Evolutionary conservation across 2,888 invertebrate species (phyloP).

Genomic region (Trypoxylon attenuatum): DNA sequence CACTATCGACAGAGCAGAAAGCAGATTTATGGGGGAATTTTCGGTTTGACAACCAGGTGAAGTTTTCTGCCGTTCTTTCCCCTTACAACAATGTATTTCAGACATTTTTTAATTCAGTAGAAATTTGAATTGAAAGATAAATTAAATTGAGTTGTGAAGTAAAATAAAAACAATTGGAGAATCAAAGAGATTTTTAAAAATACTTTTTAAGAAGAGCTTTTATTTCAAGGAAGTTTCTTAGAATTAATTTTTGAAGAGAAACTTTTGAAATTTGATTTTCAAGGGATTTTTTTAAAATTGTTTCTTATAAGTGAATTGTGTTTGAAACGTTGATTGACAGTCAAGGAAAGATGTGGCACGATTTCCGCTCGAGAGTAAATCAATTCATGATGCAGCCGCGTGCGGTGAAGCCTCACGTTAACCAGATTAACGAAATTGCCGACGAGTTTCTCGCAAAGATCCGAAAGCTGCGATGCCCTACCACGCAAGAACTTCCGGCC

Average conservation of each 20-base stretch:
- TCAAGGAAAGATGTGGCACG: constrained; percentile 91
- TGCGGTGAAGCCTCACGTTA: constrained; percentile 85
- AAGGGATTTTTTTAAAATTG: constrained; percentile 3
- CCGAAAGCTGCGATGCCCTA: constrained; percentile 73
- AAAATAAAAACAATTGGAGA: no score
- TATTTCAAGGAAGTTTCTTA: no score
- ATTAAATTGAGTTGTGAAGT: no score
- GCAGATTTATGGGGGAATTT: constrained; percentile 69
- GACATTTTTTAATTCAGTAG: no score
- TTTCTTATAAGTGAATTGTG: background rate
- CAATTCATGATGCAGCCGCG: constrained; percentile 88
- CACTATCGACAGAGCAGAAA: constrained; percentile 72
- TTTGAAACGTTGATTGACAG: no score
- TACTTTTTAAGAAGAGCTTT: no score
- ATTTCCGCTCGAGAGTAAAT: constrained; percentile 88
- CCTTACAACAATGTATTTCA: no score
- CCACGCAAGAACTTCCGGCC: constrained; percentile 80
- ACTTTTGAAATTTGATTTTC: no score
- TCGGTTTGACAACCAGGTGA: constrained; percentile 44
- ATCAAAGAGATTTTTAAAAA: no score
- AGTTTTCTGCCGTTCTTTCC: background rate
- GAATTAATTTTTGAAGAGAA: no score
- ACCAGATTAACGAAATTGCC: constrained; percentile 84
- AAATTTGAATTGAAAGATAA: no score
- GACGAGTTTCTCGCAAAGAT: constrained; percentile 83